phyloP scores from a whole-genome alignment of 2,888 invertebrate genomes.

The Tridacna crocea region DNA sequence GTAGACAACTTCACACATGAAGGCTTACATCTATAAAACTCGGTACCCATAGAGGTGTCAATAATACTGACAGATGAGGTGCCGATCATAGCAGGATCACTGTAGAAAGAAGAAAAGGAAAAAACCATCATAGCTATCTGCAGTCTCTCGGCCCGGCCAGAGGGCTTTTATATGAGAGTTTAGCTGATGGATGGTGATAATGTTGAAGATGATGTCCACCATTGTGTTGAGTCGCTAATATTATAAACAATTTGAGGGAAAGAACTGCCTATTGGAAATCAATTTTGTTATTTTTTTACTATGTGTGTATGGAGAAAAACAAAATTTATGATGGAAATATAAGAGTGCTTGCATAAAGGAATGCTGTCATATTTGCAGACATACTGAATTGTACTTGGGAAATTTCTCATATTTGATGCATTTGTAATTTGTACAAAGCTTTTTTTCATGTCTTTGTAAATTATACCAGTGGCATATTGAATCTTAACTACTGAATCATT shows the following conservation, averaged over 20 bases:
- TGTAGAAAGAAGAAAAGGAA: constrained; percentile 44
- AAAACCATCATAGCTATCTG: constrained; percentile 58
- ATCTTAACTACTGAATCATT: no score
- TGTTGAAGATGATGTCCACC: constrained; percentile 6
- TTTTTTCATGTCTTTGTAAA: background rate
- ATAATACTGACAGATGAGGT: constrained; percentile 32
- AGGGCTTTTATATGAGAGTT: constrained; percentile 66
- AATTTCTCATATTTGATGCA: background rate
- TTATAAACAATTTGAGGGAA: constrained; percentile 6
- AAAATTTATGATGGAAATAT: background rate
- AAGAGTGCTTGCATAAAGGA: background rate
- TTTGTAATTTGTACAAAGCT: background rate
- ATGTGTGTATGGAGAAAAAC: background rate
- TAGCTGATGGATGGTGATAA: constrained; percentile 44
- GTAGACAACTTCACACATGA: constrained; percentile 23
- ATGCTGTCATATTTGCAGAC: constrained; percentile 9
- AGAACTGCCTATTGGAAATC: constrained; percentile 16
- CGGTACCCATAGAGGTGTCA: constrained; percentile 37
- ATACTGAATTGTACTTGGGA: background rate
- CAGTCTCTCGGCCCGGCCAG: constrained; percentile 69
- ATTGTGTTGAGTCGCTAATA: background rate
- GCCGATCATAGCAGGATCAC: constrained; percentile 45
- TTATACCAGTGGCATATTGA: background rate
- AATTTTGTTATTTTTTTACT: constrained; percentile 14
- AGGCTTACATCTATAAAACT: constrained; percentile 47